Evolutionary conservation across 2,888 invertebrate species (phyloP).

Genomic region (Apodemia hepburni): DNA sequence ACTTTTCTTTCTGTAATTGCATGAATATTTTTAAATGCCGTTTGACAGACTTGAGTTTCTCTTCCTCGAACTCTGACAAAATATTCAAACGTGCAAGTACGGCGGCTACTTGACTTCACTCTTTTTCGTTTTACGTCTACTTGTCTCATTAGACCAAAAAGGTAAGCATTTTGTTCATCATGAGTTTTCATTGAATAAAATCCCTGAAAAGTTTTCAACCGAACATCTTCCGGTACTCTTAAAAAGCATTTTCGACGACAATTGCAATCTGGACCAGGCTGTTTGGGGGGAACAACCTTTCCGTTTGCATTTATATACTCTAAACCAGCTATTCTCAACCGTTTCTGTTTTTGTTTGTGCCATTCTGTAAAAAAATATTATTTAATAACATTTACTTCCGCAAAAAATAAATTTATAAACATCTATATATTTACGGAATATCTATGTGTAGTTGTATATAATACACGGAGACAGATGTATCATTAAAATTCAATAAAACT

Average conservation of each 20-base stretch:
- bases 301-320: conserved; percentile 80
- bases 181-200: conserved; percentile 79
- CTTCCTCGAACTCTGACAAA: conserved; percentile 76
- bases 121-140: conserved; percentile 79
- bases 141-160: conserved; percentile 79
- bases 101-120: conserved; percentile 72
- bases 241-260: conserved; percentile 75
- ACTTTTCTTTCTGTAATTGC: conserved; percentile 79
- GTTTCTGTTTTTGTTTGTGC: conserved; percentile 80
- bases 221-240: conserved; percentile 71
- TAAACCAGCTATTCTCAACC: conserved; percentile 74
- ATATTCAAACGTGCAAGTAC: conserved; percentile 80
- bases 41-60: conserved; percentile 79
- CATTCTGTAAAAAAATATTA: conserved; percentile 66
- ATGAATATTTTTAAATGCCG: conserved; percentile 80
- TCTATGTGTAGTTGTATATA: not conserved
- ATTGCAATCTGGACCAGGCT: conserved; percentile 76
- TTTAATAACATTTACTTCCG: not conserved
- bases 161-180: conserved; percentile 80
- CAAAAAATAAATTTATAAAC: not conserved
- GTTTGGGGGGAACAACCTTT: conserved; percentile 75
- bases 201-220: conserved; percentile 76
- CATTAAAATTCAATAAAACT: not conserved
- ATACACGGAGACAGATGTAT: not conserved
- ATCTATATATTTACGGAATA: not conserved